Conservation (phyloP, 2,113 vertebrate species). For the Thamnophis sirtalis region DNA sequence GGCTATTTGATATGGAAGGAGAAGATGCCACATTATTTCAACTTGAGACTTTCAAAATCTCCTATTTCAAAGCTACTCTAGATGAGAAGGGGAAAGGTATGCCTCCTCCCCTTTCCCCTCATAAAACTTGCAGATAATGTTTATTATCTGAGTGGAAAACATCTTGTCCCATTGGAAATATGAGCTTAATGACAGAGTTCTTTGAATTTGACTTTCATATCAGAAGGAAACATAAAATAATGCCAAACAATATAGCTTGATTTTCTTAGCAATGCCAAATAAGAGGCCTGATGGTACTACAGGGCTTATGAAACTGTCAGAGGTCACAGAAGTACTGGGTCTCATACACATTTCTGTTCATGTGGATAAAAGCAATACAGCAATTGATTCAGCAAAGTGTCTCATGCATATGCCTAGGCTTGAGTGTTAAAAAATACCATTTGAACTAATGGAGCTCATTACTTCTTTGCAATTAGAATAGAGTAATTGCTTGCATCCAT, state of each 20-base stretch:
- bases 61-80: not conserved
- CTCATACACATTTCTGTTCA: not conserved
- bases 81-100: too few relatives aligned
- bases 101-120: not conserved
- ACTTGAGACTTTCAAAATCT: not conserved
- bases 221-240: not conserved
- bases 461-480: not conserved
- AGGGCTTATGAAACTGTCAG: not conserved
- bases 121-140: not conserved
- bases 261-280: not conserved
- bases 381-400: not conserved
- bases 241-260: not conserved
- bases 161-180: not conserved
- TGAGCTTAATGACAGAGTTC: not conserved
- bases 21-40: not conserved
- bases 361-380: not conserved
- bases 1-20: not conserved
- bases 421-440: not conserved
- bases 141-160: not conserved
- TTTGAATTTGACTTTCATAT: slow-evolving; percentile 8
- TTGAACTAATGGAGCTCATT: slow-evolving; percentile 11
- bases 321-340: not conserved
- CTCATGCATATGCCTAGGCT: not conserved
- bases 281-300: not conserved
- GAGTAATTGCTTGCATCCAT: not conserved